Percentiles rank a stretch among this genome's conserved stretches.
Evolutionary conservation across 2,888 invertebrate species (phyloP).

Genomic region (Catocala nupta): DNA sequence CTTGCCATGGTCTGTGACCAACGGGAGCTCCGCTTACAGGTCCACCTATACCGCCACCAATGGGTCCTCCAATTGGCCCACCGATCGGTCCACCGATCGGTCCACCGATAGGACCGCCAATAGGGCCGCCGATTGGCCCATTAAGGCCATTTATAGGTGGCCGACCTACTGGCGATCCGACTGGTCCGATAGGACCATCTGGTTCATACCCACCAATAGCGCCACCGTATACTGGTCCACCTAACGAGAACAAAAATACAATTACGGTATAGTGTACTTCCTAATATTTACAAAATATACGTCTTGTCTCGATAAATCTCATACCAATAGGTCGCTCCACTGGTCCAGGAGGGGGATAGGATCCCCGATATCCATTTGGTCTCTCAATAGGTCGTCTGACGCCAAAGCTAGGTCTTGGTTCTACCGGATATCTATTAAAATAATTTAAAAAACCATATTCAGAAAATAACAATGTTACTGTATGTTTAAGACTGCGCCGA

Average conservation of each 20-base stretch:
- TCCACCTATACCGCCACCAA: slow-evolving; percentile 68
- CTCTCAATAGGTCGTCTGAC: slow-evolving; percentile 74
- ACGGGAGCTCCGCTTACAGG: slow-evolving; percentile 72
- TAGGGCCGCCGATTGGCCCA: slow-evolving; percentile 64
- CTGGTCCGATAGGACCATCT: slow-evolving; percentile 73
- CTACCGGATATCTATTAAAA: slow-evolving; percentile 71
- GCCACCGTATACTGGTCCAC: slow-evolving; percentile 60
- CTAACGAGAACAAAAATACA: slow-evolving; percentile 22
- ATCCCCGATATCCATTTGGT: slow-evolving; percentile 85
- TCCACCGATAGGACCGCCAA: slow-evolving; percentile 65
- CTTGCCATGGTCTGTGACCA: slow-evolving; percentile 77
- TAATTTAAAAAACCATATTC: neutral
- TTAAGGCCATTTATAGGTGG: slow-evolving; percentile 24
- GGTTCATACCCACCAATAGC: slow-evolving; percentile 68
- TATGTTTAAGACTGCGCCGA: too few species aligned
- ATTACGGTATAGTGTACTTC: neutral
- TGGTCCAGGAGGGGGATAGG: slow-evolving; percentile 77
- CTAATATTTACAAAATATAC: too few species aligned
- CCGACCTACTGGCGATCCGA: slow-evolving; percentile 59
- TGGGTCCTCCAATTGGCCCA: slow-evolving; percentile 60
- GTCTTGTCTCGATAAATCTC: slow-evolving; percentile 1
- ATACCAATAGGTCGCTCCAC: slow-evolving; percentile 77
- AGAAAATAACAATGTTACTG: neutral
- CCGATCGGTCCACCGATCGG: slow-evolving; percentile 64
- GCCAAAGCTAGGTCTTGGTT: slow-evolving; percentile 78